A percentile compares a stretch with the other conserved stretches of the same genome.
These are phyloP conservation scores for Phaethornis superciliosus DNA, from an alignment of 2,113 vertebrate species.

Conservation along the genomic window DNA sequence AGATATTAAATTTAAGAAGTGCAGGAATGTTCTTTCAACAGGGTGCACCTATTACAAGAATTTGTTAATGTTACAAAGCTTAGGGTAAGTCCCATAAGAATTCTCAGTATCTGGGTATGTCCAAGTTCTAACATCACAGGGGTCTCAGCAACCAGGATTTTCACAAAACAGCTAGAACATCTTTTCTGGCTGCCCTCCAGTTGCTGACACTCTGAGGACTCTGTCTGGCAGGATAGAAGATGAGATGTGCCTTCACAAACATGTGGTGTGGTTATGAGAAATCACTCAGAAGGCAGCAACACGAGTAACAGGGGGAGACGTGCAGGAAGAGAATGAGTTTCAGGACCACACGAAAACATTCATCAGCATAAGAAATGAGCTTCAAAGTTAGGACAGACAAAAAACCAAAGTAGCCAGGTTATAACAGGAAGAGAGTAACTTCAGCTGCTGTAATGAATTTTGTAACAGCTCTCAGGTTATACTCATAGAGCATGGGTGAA, in stretches of 20 bases:
- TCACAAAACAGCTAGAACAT: slow-evolving; percentile 34
- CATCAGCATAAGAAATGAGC: not conserved
- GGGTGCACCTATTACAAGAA: not conserved
- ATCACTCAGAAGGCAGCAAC: not conserved
- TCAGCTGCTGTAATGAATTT: not conserved
- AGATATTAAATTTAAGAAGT: not conserved
- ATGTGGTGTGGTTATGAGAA: not conserved
- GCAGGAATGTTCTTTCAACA: not conserved
- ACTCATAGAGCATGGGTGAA: not conserved
- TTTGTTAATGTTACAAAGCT: not conserved
- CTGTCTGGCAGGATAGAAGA: slow-evolving; percentile 7
- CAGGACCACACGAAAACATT: not conserved
- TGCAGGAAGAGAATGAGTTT: not conserved
- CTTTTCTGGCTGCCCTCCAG: slow-evolving; percentile 44
- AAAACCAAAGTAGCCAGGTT: not conserved
- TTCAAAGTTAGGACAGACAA: not conserved
- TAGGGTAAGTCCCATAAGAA: not conserved
- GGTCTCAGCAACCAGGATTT: slow-evolving; percentile 1
- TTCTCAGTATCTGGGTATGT: not conserved
- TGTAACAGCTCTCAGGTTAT: not conserved
- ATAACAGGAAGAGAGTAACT: not conserved
- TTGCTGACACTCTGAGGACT: not conserved
- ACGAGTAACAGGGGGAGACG: not conserved
- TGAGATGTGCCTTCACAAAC: not conserved
- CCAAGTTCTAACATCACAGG: not conserved